These are phyloP conservation scores for Naja naja DNA, from an alignment of 2,113 vertebrate species.

Conservation along the genomic window DNA sequence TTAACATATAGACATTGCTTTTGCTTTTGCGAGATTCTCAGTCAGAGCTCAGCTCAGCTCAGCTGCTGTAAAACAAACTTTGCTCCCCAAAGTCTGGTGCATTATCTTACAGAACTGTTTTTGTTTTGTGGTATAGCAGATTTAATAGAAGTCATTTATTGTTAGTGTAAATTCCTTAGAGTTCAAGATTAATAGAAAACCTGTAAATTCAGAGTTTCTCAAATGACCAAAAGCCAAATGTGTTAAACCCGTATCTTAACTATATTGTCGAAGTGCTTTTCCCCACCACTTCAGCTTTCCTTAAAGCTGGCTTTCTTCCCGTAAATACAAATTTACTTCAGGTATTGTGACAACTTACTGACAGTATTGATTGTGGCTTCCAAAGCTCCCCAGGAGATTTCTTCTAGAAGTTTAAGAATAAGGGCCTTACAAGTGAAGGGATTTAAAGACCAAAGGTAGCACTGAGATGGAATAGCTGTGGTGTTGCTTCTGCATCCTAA, in stretches of 20 bases:
- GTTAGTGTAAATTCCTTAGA: not conserved
- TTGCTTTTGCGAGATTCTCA: not conserved
- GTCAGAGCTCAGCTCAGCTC: not conserved
- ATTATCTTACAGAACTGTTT: not conserved
- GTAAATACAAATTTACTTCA: conserved; percentile 21
- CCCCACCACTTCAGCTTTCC: not conserved
- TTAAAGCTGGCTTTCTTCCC: conserved; percentile 1
- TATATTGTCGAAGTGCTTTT: conserved; percentile 3
- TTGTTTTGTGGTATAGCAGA: not conserved
- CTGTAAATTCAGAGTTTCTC: conserved; percentile 26
- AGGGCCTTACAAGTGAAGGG: not conserved
- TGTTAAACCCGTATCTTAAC: conserved; percentile 28
- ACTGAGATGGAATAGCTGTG: not conserved
- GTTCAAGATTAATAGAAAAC: conserved; percentile 15
- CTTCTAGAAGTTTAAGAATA: conserved; percentile 20
- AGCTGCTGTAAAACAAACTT: not conserved
- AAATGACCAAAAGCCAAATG: conserved; percentile 19
- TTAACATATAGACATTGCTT: not conserved
- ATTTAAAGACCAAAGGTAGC: conserved; percentile 2
- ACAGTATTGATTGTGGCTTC: conserved; percentile 25
- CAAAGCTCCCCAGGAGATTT: not conserved
- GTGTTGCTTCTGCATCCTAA: not conserved
- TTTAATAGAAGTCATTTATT: conserved; percentile 1
- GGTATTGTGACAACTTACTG: conserved; percentile 27
- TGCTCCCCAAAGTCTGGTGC: not conserved